Evolutionary conservation across 2,113 vertebrate species (phyloP).

Genomic region (Leucopsar rothschildi): DNA sequence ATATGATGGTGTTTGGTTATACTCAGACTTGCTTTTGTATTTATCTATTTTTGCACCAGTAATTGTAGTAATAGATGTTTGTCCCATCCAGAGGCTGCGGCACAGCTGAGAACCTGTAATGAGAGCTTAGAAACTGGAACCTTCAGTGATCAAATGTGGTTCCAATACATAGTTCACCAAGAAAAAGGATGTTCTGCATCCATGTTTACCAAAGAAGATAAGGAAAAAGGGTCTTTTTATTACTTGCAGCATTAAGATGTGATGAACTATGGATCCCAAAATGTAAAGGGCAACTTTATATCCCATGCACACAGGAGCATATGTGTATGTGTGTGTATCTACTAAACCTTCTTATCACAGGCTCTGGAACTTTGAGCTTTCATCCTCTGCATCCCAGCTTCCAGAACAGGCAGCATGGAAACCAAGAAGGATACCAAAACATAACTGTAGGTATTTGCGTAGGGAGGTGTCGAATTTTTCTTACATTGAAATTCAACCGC

Average conservation of each 20-base stretch:
- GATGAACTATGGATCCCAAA: rapidly evolving
- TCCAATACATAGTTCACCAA: background rate
- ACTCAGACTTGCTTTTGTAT: background rate
- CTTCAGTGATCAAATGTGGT: background rate
- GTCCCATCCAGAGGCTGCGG: background rate
- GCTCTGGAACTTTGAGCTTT: background rate
- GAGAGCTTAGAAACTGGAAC: background rate
- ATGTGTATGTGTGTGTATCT: rapidly evolving
- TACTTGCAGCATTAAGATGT: background rate
- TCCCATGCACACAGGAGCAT: no score
- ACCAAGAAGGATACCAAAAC: background rate
- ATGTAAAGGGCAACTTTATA: background rate
- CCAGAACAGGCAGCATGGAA: background rate
- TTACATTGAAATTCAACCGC: background rate
- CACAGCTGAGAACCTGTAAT: background rate
- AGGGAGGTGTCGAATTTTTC: background rate
- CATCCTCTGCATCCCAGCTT: background rate
- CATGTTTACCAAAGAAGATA: background rate
- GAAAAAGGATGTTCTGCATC: background rate
- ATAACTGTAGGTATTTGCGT: background rate
- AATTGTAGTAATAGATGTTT: background rate
- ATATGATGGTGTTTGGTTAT: background rate
- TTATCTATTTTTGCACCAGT: background rate
- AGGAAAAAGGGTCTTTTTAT: background rate
- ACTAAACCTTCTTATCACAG: background rate